Evolutionary conservation across 2,797 vertebrate species (phyloP).

Genomic region (Simalia tracyae): DNA sequence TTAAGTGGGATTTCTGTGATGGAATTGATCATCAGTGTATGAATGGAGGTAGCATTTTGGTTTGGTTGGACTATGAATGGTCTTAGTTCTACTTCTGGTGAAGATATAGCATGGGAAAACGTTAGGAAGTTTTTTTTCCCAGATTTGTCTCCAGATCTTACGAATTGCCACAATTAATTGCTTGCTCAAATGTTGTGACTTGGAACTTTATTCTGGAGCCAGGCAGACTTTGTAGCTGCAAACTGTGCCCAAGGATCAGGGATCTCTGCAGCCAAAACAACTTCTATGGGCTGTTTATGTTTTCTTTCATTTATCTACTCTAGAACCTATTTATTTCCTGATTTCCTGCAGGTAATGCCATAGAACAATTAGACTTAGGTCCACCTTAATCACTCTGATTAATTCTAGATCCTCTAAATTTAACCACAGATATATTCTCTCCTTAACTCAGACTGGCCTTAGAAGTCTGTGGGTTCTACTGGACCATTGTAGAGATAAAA

Average conservation of each 20-base stretch:
- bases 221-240: neutral
- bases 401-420: neutral
- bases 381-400: neutral
- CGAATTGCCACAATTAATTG: neutral
- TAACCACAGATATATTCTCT: neutral
- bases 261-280: neutral
- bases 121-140: neutral
- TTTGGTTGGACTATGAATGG: neutral
- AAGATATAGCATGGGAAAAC: neutral
- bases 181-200: neutral
- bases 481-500: neutral
- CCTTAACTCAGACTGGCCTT: neutral
- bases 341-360: neutral
- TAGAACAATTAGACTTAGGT: neutral
- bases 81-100: neutral
- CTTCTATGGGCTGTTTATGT: neutral
- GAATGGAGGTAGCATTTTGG: neutral
- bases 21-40: neutral
- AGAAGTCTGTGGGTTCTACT: neutral
- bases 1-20: neutral
- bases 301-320: neutral
- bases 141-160: neutral
- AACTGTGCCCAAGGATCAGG: neutral
- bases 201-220: neutral
- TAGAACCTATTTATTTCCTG: neutral